Evolutionary conservation across 2,888 invertebrate species (phyloP).

Genomic region (Hetaerina titia): DNA sequence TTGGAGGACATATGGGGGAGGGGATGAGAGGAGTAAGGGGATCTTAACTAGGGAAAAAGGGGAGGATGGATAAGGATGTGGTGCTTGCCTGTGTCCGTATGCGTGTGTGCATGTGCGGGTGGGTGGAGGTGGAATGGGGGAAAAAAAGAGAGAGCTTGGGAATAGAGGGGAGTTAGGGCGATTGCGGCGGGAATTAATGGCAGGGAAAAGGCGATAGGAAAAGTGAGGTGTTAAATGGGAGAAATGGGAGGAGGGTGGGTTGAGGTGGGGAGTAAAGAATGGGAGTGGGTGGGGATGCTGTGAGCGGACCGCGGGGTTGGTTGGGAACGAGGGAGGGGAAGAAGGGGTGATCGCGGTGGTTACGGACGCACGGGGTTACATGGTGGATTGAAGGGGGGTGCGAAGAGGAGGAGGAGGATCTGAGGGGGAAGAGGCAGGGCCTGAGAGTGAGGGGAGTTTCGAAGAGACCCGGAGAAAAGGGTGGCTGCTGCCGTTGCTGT

Average conservation of each 20-base stretch:
- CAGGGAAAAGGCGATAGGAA: constrained; percentile 61
- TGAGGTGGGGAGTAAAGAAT: not conserved
- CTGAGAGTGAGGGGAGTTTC: not conserved
- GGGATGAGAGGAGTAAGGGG: not conserved
- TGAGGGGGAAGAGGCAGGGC: not conserved
- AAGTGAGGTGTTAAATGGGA: constrained; percentile 57
- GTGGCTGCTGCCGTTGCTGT: constrained; percentile 24
- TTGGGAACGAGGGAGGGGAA: not conserved
- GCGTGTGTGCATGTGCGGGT: not conserved
- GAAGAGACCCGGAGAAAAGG: not conserved
- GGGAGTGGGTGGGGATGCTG: not conserved
- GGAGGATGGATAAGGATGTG: not conserved
- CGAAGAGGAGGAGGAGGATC: not conserved
- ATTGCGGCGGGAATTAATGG: constrained; percentile 59
- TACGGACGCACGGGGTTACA: not conserved
- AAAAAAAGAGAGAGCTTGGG: not conserved
- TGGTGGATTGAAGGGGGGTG: not conserved
- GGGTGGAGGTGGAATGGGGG: not conserved
- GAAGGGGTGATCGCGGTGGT: not conserved
- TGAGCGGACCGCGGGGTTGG: not conserved
- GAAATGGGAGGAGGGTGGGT: not conserved
- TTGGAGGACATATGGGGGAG: not conserved
- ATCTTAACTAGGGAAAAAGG: not conserved
- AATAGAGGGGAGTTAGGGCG: constrained; percentile 42
- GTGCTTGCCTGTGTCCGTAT: not conserved